phyloP scores from a whole-genome alignment of 2,888 invertebrate species.

The Empis livida region DNA sequence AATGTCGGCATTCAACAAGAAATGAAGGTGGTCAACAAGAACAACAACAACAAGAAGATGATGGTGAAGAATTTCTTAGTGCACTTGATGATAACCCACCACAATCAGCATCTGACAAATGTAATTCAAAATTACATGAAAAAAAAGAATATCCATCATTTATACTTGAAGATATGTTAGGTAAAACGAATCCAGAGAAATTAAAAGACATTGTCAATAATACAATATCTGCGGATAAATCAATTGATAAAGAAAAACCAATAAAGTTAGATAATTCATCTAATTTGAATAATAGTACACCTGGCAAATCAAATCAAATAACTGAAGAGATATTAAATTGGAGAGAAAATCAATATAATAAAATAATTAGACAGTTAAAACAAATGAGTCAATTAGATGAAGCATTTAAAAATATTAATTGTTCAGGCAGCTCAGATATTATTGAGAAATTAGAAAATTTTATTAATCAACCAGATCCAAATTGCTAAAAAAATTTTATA shows the following conservation, averaged over 20 bases:
- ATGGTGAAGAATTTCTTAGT: no score
- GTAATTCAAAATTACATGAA: no score
- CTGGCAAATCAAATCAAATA: neutral
- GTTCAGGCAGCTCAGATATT: neutral
- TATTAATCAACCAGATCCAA: no score
- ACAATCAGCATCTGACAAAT: no score
- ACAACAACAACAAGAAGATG: no score
- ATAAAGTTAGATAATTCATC: neutral
- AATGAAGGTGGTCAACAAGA: no score
- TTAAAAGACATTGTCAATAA: neutral
- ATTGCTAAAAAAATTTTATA: no score
- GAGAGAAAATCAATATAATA: neutral
- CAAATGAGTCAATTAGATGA: neutral
- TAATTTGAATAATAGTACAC: no score
- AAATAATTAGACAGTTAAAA: neutral
- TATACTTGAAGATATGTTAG: slow-evolving; percentile 2
- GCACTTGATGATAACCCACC: no score
- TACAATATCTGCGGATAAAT: neutral
- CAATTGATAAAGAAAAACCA: neutral
- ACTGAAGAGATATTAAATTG: neutral
- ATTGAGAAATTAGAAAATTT: neutral
- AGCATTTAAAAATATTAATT: neutral
- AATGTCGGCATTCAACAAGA: no score
- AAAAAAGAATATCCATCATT: neutral
- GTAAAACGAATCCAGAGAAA: neutral